A percentile compares a stretch with the other conserved stretches of the same genome.
phyloP scores from a whole-genome alignment of 1,140 invertebrate species.

The Dendroctonus valens region DNA sequence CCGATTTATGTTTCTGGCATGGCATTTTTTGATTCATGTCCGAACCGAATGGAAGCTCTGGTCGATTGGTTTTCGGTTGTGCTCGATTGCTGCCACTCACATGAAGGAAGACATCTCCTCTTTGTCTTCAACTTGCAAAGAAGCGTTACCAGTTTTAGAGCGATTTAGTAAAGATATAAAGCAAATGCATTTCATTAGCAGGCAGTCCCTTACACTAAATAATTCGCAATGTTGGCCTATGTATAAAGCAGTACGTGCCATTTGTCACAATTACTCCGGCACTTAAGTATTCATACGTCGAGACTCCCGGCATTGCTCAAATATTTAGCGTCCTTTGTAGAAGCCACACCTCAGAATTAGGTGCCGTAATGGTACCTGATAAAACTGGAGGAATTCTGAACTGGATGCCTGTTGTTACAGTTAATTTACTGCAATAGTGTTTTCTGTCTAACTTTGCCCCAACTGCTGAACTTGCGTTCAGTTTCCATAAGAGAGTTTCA shows the following conservation, averaged over 20 bases:
- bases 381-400: conserved; percentile 10
- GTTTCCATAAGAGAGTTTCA: too few relatives aligned
- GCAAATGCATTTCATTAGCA: too few relatives aligned
- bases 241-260: conserved; percentile 3
- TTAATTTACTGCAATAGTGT: conserved; percentile 6
- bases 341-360: conserved; percentile 14
- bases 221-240: background rate
- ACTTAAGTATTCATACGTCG: conserved; percentile 16
- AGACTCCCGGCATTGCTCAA: conserved; percentile 17
- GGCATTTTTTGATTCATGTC: conserved; percentile 4
- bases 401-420: conserved; percentile 2
- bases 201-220: too few relatives aligned
- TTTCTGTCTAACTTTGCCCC: too few relatives aligned
- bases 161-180: too few relatives aligned
- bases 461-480: too few relatives aligned
- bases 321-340: conserved; percentile 23
- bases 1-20: conserved; percentile 17
- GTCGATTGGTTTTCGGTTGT: too few relatives aligned
- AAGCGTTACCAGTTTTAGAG: too few relatives aligned
- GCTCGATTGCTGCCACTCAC: too few relatives aligned
- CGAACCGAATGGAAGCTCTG: too few relatives aligned
- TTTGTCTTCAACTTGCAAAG: too few relatives aligned
- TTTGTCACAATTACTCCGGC: conserved; percentile 21
- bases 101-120: too few relatives aligned
- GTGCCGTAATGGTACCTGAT: conserved; percentile 4